Conservation (phyloP, 2,797 vertebrate species). For the Xenentodon cancila region DNA sequence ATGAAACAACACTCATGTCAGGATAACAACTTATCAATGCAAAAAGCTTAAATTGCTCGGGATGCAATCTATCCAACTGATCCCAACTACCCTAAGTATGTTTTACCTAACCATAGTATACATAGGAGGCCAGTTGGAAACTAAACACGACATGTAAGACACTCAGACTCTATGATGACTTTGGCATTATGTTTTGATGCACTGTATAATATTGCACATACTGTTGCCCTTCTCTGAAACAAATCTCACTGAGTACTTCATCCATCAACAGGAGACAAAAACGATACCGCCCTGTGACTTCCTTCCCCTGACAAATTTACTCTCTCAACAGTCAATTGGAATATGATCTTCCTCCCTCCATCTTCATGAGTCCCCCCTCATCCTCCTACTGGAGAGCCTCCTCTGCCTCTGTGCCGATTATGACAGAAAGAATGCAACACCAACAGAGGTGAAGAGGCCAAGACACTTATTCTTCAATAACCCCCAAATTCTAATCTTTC, state of each 20-base stretch:
- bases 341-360: constrained; percentile 27
- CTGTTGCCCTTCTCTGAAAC: constrained; percentile 7
- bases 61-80: not conserved
- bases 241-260: constrained; percentile 8
- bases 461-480: constrained; percentile 51
- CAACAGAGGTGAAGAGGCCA: constrained; percentile 49
- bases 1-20: too few species aligned
- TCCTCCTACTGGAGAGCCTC: constrained; percentile 27
- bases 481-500: constrained; percentile 5
- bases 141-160: too few species aligned
- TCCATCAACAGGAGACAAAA: constrained; percentile 18
- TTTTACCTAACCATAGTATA: not conserved
- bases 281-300: constrained; percentile 35
- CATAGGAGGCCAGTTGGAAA: too few species aligned
- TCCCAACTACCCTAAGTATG: not conserved
- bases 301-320: constrained; percentile 37
- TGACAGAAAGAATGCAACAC: constrained; percentile 52
- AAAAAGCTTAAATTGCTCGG: not conserved
- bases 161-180: not conserved
- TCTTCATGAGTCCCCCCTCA: constrained; percentile 11
- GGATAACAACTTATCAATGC: too few species aligned
- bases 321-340: constrained; percentile 40
- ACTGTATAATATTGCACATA: too few species aligned
- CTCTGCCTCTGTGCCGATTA: constrained; percentile 43
- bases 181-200: not conserved